Evolutionary conservation across 2,113 vertebrate genomes (phyloP).

Genomic region (Cebus imitator): DNA sequence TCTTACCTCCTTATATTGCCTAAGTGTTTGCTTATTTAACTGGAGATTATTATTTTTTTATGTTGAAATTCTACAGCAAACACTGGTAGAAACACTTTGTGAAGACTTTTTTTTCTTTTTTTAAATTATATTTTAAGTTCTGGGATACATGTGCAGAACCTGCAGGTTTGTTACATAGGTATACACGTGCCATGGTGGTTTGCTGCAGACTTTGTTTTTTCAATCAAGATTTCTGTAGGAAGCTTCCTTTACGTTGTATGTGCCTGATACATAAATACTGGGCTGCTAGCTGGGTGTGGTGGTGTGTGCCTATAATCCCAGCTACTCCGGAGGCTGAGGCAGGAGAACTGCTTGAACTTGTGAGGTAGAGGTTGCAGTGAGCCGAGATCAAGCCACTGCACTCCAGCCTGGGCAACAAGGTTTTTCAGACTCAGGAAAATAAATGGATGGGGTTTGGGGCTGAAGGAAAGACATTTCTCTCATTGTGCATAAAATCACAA

Average conservation of each 20-base stretch:
- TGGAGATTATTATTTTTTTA: not conserved
- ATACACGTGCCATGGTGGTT: no score
- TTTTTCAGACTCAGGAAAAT: not conserved
- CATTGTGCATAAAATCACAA: not conserved
- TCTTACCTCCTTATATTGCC: not conserved
- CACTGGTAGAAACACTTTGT: not conserved
- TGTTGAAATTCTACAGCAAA: not conserved
- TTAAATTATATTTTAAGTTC: no score
- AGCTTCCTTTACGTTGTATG: not conserved
- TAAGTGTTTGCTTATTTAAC: not conserved
- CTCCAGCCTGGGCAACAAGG: no score
- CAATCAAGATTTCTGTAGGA: no score
- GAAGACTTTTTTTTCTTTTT: not conserved
- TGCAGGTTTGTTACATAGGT: no score
- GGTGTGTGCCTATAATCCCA: no score
- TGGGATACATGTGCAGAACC: no score
- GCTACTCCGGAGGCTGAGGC: no score
- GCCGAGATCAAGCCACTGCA: accelerated
- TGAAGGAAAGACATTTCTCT: not conserved
- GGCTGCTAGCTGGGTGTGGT: accelerated
- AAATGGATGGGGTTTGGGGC: not conserved
- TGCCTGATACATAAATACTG: not conserved
- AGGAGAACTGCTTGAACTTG: no score
- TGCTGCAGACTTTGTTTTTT: no score
- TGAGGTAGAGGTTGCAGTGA: no score